Evolutionary conservation across 2,113 vertebrate species (phyloP), one percentile per base, ranked within the genome.

Genomic region (Neofelis nebulosa): DNA sequence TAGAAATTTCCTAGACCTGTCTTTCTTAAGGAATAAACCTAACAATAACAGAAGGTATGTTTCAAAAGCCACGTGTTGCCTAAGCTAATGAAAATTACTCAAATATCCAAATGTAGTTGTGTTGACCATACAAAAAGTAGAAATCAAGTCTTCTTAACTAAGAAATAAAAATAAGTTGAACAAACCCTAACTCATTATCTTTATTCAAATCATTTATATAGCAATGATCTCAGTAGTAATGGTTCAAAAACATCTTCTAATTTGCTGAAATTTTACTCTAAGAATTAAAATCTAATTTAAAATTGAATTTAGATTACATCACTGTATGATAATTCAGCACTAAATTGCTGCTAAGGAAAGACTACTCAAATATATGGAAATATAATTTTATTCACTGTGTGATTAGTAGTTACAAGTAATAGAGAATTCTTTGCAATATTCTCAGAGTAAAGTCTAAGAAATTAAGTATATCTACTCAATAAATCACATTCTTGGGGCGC

Each of bases 21-120:
- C 41, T 86, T 1, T 41, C 52, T 68, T 52, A 81, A 90, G 11
- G 45, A 81, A 86, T 36, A 74, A 25, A 27, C 38, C 23, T 91
- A 76, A 16, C 31, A 81, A 76, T 61, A 82, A 29, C 14, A 81
- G 18, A 57, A 63, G 14, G 29, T 3, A 45, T 69, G 3, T 87
- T 90, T 78, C 36, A 61, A 69, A 94, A 61, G 27, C 91, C 80
- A 48, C 61, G 2, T 76, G 27, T 74, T 85, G 15, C n/a, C 18
- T 8, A 68, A 18, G 7, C 57, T 97, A 85, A 95, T 93, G 98
- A 89, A 97, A 98, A 95, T 81, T 90, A 89, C 61, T 73, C 65
- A 61, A 94, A 89, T 95, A 98, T 79, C 45, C 95, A 90, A 91
- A 97, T 93, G 89, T 97, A 97, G 86, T 82, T 92, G 96, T 97